Evolutionary conservation across 2,797 vertebrate genomes (phyloP).

Genomic region (Sebastes dallii): DNA sequence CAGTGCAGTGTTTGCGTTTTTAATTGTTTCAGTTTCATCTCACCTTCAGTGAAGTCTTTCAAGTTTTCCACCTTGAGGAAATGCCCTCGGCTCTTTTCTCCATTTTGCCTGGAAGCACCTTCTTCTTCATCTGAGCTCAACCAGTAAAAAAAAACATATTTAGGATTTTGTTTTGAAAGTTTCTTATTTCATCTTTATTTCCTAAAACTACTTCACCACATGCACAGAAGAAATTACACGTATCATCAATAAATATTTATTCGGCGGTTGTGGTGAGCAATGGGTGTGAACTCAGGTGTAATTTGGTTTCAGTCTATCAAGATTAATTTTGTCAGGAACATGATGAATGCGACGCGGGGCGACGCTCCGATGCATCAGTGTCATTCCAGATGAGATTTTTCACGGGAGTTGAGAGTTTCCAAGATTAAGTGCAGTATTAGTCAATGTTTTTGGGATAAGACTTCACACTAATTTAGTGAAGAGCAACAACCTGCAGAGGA

Average conservation of each 20-base stretch:
- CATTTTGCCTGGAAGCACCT: not conserved
- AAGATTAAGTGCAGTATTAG: slow-evolving; percentile 87
- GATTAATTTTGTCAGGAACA: slow-evolving; percentile 85
- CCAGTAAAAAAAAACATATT: not conserved
- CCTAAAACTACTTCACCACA: slow-evolving; percentile 33
- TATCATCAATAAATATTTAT: slow-evolving; percentile 82
- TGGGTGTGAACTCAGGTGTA: slow-evolving; percentile 82
- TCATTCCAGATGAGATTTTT: slow-evolving; percentile 84
- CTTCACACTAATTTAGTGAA: slow-evolving; percentile 86
- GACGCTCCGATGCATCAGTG: slow-evolving; percentile 85
- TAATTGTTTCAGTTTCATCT: slow-evolving; percentile 7
- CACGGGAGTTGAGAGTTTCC: slow-evolving; percentile 82
- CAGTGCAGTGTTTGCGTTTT: not conserved
- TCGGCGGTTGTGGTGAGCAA: slow-evolving; percentile 74
- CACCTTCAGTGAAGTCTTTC: slow-evolving; percentile 17
- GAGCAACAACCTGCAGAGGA: slow-evolving; percentile 82
- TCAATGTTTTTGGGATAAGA: slow-evolving; percentile 86
- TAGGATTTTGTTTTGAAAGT: slow-evolving; percentile 25
- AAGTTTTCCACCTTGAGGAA: slow-evolving; percentile 22
- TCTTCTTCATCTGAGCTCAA: not conserved
- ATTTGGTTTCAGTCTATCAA: slow-evolving; percentile 86
- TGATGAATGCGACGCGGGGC: slow-evolving; percentile 81
- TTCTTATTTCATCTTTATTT: slow-evolving; percentile 48
- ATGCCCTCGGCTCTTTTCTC: slow-evolving; percentile 2
- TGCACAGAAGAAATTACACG: slow-evolving; percentile 52